These are phyloP conservation scores for Borostomias antarcticus DNA, from an alignment of 2,797 vertebrate species.

Conservation along the genomic window DNA sequence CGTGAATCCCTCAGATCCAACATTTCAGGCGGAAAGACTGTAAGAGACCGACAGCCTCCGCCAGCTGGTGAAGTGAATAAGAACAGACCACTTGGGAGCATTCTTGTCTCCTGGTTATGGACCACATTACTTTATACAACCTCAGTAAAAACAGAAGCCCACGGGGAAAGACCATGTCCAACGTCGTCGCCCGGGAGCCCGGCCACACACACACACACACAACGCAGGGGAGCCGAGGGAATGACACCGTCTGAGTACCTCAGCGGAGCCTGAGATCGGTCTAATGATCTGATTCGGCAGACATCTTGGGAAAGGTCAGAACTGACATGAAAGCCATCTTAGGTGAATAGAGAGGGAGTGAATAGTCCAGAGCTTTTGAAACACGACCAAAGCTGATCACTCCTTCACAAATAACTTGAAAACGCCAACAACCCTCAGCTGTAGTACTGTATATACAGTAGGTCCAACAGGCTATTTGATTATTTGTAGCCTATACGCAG, in stretches of 20 bases:
- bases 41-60: slow-evolving; percentile 20
- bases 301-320: slow-evolving; percentile 68
- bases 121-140: slow-evolving; percentile 27
- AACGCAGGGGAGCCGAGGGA: slow-evolving; percentile 33
- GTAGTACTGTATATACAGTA: slow-evolving; percentile 25
- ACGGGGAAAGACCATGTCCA: slow-evolving; percentile 25
- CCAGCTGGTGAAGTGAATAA: background rate
- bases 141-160: slow-evolving; percentile 12
- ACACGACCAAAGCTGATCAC: slow-evolving; percentile 60
- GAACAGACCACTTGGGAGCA: slow-evolving; percentile 1
- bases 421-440: slow-evolving; percentile 22
- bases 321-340: slow-evolving; percentile 68
- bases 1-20: slow-evolving; percentile 23
- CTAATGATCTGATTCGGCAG: slow-evolving; percentile 67
- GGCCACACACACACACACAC: background rate
- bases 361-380: slow-evolving; percentile 37
- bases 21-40: slow-evolving; percentile 21
- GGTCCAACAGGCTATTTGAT: too few species aligned
- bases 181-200: slow-evolving; percentile 39
- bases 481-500: too few species aligned
- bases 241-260: slow-evolving; percentile 65
- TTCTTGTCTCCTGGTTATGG: slow-evolving; percentile 41
- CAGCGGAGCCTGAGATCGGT: slow-evolving; percentile 52
- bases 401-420: slow-evolving; percentile 34
- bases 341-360: slow-evolving; percentile 46